phyloP scores from a whole-genome alignment of 2,113 vertebrate genomes.

The Scophthalmus maximus region DNA sequence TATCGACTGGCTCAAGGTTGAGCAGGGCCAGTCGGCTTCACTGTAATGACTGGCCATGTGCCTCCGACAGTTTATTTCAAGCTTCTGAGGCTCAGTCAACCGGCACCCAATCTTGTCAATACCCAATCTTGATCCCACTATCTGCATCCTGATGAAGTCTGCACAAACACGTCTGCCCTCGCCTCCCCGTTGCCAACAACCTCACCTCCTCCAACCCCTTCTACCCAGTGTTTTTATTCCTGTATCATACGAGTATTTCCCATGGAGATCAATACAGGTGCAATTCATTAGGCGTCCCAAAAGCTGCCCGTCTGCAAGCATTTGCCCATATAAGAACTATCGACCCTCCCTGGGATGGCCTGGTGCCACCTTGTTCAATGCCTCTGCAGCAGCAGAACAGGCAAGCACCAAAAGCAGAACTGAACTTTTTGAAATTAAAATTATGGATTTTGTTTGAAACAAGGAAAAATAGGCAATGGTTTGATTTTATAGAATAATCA shows the following conservation, averaged over 20 bases:
- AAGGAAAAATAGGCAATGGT: not conserved
- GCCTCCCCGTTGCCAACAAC: slow-evolving; percentile 71
- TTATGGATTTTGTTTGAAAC: slow-evolving; percentile 82
- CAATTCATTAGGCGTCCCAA: slow-evolving; percentile 91
- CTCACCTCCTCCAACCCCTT: slow-evolving; percentile 33
- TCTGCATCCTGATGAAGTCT: slow-evolving; percentile 89
- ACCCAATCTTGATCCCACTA: slow-evolving; percentile 93
- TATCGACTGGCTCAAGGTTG: slow-evolving; percentile 96
- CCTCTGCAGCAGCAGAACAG: slow-evolving; percentile 87
- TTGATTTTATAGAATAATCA: slow-evolving; percentile 5
- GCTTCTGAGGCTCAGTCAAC: slow-evolving; percentile 92
- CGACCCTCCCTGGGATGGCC: slow-evolving; percentile 82
- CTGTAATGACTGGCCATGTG: slow-evolving; percentile 88
- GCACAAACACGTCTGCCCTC: slow-evolving; percentile 58
- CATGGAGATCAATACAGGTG: slow-evolving; percentile 94
- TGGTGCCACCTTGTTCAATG: slow-evolving; percentile 86
- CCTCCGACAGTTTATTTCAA: slow-evolving; percentile 93
- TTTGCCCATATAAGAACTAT: slow-evolving; percentile 90
- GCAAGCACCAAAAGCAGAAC: slow-evolving; percentile 86
- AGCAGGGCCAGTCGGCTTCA: slow-evolving; percentile 87
- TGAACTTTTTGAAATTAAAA: slow-evolving; percentile 89
- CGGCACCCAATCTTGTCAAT: slow-evolving; percentile 89
- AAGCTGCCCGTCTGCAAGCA: slow-evolving; percentile 87
- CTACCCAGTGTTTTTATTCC: slow-evolving; percentile 77
- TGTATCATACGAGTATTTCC: slow-evolving; percentile 94